phyloP scores from a whole-genome alignment of 2,888 invertebrate genomes.

The Eupithecia inturbata region DNA sequence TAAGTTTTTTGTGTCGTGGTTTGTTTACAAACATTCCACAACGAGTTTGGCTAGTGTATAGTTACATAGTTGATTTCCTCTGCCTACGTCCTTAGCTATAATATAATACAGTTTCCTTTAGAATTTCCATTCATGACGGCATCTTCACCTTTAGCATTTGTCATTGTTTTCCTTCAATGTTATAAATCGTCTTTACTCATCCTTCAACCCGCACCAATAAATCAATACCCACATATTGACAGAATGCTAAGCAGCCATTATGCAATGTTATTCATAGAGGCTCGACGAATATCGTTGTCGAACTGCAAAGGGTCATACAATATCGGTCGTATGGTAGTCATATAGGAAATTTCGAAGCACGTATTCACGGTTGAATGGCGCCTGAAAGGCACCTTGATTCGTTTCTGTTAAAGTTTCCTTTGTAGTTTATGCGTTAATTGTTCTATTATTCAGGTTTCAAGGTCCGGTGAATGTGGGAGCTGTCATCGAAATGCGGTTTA shows the following conservation, averaged over 20 bases:
- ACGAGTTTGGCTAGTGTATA: too few relatives aligned
- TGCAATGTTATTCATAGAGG: slow-evolving; percentile 45
- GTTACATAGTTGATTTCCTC: neutral
- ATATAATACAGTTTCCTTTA: neutral
- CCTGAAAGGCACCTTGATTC: slow-evolving; percentile 71
- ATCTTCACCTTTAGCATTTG: slow-evolving; percentile 1
- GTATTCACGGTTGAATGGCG: slow-evolving; percentile 64
- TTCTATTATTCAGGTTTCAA: slow-evolving; percentile 53
- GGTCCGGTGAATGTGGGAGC: slow-evolving; percentile 48
- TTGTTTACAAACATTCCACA: too few relatives aligned
- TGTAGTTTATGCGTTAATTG: slow-evolving; percentile 58
- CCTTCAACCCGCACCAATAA: slow-evolving; percentile 43
- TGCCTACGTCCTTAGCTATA: neutral
- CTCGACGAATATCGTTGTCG: neutral
- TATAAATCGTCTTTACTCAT: slow-evolving; percentile 27
- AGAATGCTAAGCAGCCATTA: slow-evolving; percentile 52
- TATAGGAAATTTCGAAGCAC: slow-evolving; percentile 65
- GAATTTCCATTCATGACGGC: neutral
- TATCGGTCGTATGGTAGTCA: slow-evolving; percentile 32
- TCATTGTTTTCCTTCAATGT: slow-evolving; percentile 21
- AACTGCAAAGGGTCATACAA: neutral
- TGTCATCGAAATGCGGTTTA: slow-evolving; percentile 27
- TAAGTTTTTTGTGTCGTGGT: too few relatives aligned
- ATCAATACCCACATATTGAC: slow-evolving; percentile 48
- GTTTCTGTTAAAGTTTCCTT: slow-evolving; percentile 65